phyloP scores from a whole-genome alignment of 2,888 invertebrate genomes.

The Julus scandinavius region DNA sequence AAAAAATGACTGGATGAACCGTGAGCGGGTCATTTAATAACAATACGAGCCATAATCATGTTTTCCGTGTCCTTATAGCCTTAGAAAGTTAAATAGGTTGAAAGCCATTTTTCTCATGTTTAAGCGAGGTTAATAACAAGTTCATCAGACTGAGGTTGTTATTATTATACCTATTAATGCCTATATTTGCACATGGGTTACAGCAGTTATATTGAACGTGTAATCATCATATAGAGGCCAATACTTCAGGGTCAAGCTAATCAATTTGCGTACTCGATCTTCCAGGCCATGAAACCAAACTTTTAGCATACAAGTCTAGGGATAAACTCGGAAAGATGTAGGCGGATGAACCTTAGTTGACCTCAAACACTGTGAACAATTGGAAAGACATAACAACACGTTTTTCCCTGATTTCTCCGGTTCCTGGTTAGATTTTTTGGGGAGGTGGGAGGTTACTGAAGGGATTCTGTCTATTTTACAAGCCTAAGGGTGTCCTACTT shows the following conservation, averaged over 20 bases:
- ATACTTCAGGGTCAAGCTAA: neutral
- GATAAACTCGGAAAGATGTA: neutral
- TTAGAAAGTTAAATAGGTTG: neutral
- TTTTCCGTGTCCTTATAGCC: conserved; percentile 5
- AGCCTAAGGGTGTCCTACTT: conserved; percentile 1
- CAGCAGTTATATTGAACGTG: neutral
- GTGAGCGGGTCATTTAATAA: neutral
- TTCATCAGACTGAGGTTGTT: neutral
- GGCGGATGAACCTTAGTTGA: neutral
- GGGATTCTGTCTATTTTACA: neutral
- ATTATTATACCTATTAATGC: conserved; percentile 11
- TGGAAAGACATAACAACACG: neutral
- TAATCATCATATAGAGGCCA: neutral
- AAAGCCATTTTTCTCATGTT: neutral
- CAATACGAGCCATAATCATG: conserved; percentile 9
- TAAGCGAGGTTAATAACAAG: neutral
- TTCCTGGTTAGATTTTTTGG: neutral
- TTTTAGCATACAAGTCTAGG: conserved; percentile 12
- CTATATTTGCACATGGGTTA: neutral
- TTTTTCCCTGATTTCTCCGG: neutral
- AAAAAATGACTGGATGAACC: neutral
- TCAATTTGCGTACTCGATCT: neutral
- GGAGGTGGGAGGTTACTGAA: neutral
- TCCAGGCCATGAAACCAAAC: conserved; percentile 9
- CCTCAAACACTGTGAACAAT: conserved; percentile 7